Base-by-base conservation (phyloP, 2,797 vertebrate species). In the Tragelaphus eurycerus region DNA sequence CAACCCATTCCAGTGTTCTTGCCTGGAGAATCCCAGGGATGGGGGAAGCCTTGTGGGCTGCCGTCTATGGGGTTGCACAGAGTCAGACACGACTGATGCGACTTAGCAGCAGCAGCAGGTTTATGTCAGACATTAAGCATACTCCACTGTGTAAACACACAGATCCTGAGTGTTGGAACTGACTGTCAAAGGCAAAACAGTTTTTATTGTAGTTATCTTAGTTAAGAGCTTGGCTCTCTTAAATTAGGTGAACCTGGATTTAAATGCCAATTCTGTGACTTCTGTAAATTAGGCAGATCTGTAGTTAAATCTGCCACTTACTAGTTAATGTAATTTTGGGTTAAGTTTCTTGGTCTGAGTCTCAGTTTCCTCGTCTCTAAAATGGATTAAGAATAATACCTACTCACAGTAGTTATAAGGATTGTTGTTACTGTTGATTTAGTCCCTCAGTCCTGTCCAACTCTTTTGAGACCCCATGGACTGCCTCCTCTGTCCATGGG, bases 261-360 rank as follows among this genome's bases (percentile, higher is more conserved):
- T 81, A 86, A 92, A 84, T 93, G 14, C 15, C 43, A 84, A 1
- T 23, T 94, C 13, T 91, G 31, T 79, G 59, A 38, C 9, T 87
- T 82, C 95, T 62, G 93, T 92, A 86, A 93, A 78, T 94, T 54
- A 92, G 57, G 27, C 79, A 74, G 86, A 86, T 57, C 64, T 82
- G 90, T 38, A 83, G 95, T 96, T 79, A 88, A 92, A 89, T 92
- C 27, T 86, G 29, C 78, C 46, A 43, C 88, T 95, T 84, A 57
- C 25, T 92, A 48, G 21, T 86, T 93, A 71, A 60, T 43, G 27
- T 57, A 79, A 38, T 92, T 74, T 74, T 59, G 31, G 62, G 11
- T 93, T 95, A 79, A 76, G 54, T 84, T 90, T 91, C 88, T 95
- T 91, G 76, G 86, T 8, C 14, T 94, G 91, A 78, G 59, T 86